Percentiles rank a stretch among this genome's conserved stretches.
These are phyloP conservation scores for Paralichthys olivaceus DNA, from an alignment of 2,113 vertebrate genomes.

Conservation along the genomic window DNA sequence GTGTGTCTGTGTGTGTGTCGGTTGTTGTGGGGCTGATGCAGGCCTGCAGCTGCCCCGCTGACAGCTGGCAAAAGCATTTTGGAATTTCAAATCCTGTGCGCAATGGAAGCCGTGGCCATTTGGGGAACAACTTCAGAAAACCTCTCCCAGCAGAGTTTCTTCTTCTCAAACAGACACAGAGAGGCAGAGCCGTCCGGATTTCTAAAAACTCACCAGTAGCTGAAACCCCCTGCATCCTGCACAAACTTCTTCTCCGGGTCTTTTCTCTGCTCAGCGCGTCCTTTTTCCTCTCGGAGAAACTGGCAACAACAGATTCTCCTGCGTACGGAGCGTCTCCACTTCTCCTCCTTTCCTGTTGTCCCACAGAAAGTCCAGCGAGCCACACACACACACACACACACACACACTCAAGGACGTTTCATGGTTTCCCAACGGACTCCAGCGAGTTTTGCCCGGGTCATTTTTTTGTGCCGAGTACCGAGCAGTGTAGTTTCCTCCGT, in stretches of 20 bases:
- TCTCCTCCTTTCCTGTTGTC: slow-evolving; percentile 34
- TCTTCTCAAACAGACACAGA: neutral
- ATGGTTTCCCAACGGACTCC: slow-evolving; percentile 20
- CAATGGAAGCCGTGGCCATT: slow-evolving; percentile 42
- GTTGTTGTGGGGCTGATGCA: slow-evolving; percentile 8
- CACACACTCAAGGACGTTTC: slow-evolving; percentile 19
- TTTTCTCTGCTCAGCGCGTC: slow-evolving; percentile 47
- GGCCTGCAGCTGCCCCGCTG: slow-evolving; percentile 75
- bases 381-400: neutral
- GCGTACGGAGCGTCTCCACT: slow-evolving; percentile 26
- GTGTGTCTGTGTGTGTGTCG: neutral
- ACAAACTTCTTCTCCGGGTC: slow-evolving; percentile 50
- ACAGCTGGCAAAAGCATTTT: slow-evolving; percentile 75
- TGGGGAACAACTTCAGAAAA: slow-evolving; percentile 51
- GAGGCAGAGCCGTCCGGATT: neutral
- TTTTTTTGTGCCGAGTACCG: slow-evolving; percentile 25
- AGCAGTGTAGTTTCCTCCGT: slow-evolving; percentile 39
- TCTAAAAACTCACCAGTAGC: slow-evolving; percentile 69
- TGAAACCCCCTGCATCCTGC: slow-evolving; percentile 79
- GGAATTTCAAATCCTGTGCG: slow-evolving; percentile 61
- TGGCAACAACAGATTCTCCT: slow-evolving; percentile 40
- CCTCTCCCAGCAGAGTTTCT: neutral
- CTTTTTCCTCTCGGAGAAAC: slow-evolving; percentile 41
- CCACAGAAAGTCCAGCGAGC: neutral
- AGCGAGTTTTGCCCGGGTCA: slow-evolving; percentile 35